Percentiles rank a stretch among this genome's conserved stretches.
Evolutionary conservation across 1,140 invertebrate species (phyloP).

Genomic region (Teleogryllus occipitalis): DNA sequence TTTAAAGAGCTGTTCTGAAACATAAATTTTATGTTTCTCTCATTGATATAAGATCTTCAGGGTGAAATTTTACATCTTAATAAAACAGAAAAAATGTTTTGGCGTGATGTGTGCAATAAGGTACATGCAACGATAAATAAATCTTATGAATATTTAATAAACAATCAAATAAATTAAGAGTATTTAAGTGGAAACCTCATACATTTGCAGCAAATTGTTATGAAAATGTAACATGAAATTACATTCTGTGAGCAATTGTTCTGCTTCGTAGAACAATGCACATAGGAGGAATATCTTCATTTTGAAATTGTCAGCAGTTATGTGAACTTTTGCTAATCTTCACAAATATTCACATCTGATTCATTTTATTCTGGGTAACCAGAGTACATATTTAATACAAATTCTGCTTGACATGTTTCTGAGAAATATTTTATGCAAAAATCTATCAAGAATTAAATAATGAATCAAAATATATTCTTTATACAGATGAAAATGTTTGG

Average conservation of each 20-base stretch:
- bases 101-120: background rate
- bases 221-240: background rate
- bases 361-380: background rate
- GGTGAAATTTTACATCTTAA: background rate
- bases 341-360: background rate
- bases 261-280: background rate
- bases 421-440: background rate
- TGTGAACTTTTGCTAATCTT: background rate
- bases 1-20: background rate
- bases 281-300: background rate
- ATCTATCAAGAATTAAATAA: background rate
- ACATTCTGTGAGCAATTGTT: background rate
- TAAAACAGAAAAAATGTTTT: background rate
- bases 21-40: slow-evolving; percentile 2
- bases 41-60: background rate
- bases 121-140: background rate
- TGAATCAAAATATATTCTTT: background rate
- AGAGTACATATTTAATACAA: too few relatives aligned
- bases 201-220: background rate
- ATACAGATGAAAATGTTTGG: background rate
- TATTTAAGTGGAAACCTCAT: background rate
- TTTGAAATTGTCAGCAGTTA: background rate
- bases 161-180: background rate
- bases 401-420: background rate
- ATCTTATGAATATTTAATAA: background rate